These are phyloP conservation scores for Neostethus bicornis DNA, from an alignment of 2,797 vertebrate genomes.

Conservation along the genomic window DNA sequence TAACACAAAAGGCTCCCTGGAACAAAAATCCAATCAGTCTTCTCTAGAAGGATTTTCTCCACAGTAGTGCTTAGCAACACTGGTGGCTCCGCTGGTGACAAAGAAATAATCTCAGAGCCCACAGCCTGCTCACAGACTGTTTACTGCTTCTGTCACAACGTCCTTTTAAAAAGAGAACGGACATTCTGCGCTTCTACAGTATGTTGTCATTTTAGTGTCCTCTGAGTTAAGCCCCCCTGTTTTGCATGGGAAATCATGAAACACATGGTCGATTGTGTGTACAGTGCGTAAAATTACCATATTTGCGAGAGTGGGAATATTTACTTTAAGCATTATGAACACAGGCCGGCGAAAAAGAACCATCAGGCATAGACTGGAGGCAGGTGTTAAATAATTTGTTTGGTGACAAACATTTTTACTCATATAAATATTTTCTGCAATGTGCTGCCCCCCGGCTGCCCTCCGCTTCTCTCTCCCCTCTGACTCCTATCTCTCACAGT, in stretches of 20 bases:
- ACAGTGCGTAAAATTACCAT: constrained; percentile 78
- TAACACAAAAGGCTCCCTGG: constrained; percentile 82
- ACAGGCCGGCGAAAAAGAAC: constrained; percentile 41
- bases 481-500: constrained; percentile 38
- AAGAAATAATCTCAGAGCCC: constrained; percentile 80
- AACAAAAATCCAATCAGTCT: constrained; percentile 83
- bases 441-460: constrained; percentile 16
- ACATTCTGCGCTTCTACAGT: constrained; percentile 58
- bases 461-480: constrained; percentile 2
- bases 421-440: constrained; percentile 58
- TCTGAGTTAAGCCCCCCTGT: constrained; percentile 59
- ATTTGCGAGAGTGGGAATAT: constrained; percentile 71
- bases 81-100: constrained; percentile 78
- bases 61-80: constrained; percentile 78
- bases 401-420: constrained; percentile 70
- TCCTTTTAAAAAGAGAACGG: constrained; percentile 71
- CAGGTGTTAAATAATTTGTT: constrained; percentile 76
- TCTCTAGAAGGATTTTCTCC: constrained; percentile 80
- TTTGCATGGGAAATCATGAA: constrained; percentile 70
- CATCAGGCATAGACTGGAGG: constrained; percentile 58
- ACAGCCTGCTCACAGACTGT: constrained; percentile 79
- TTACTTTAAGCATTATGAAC: constrained; percentile 72
- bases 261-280: constrained; percentile 74
- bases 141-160: constrained; percentile 74
- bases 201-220: constrained; percentile 77